These are phyloP conservation scores for Himalopsyche japonica DNA, from an alignment of 2,888 invertebrate genomes.

Conservation along the genomic window DNA sequence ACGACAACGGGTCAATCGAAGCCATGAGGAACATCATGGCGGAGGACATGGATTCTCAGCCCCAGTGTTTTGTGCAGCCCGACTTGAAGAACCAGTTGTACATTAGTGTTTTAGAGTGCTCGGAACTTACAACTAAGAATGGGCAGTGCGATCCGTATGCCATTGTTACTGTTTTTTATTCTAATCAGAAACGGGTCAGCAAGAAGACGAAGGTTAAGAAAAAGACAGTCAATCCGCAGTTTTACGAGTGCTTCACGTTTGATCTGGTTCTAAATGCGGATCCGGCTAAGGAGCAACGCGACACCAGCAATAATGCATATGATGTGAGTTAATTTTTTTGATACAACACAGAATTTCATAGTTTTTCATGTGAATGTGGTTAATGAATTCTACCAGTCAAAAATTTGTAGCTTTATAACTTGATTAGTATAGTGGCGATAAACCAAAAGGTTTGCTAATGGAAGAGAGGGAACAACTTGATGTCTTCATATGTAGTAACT, in stretches of 20 bases:
- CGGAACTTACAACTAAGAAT: conserved; percentile 85
- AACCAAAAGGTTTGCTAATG: too few relatives aligned
- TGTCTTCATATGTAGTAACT: too few relatives aligned
- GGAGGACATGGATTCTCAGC: background rate
- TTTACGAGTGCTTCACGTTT: conserved; percentile 86
- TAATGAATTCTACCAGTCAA: too few relatives aligned
- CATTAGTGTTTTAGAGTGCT: conserved; percentile 79
- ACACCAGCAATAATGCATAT: conserved; percentile 55
- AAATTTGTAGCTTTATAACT: too few relatives aligned
- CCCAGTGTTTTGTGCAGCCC: conserved; percentile 43
- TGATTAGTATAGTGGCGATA: too few relatives aligned
- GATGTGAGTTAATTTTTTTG: conserved; percentile 54
- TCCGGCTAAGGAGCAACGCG: conserved; percentile 52
- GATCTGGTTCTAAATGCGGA: conserved; percentile 65
- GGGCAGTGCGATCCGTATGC: conserved; percentile 92
- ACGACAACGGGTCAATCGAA: conserved; percentile 42
- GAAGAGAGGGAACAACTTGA: too few relatives aligned
- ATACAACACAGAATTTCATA: too few relatives aligned
- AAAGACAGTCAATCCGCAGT: conserved; percentile 88
- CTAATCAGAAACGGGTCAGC: conserved; percentile 77
- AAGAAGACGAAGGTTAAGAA: conserved; percentile 85
- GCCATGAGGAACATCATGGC: background rate
- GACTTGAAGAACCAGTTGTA: conserved; percentile 56
- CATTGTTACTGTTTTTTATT: conserved; percentile 76
- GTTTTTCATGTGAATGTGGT: too few relatives aligned